Percentiles rank a stretch among this genome's conserved stretches.
These are phyloP conservation scores for Proisotoma minuta DNA, from an alignment of 2,888 invertebrate species.

Conservation along the genomic window DNA sequence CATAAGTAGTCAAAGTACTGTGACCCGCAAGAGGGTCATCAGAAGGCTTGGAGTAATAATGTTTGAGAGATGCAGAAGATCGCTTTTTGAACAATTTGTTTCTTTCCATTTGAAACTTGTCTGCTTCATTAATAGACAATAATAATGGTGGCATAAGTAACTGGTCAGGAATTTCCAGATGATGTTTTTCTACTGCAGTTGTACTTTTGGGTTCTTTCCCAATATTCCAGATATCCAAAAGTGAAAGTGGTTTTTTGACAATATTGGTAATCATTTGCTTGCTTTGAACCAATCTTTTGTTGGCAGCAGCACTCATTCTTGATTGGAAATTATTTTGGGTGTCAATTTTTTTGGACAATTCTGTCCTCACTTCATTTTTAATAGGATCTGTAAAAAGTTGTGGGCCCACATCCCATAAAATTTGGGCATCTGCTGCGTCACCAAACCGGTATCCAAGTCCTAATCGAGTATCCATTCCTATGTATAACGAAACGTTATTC, in stretches of 20 bases:
- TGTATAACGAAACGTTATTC: background rate
- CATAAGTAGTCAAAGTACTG: constrained; percentile 17
- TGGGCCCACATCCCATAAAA: constrained; percentile 47
- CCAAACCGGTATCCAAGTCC: constrained; percentile 47
- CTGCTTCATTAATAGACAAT: background rate
- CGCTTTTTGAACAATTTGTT: constrained; percentile 14
- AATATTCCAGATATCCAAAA: constrained; percentile 9
- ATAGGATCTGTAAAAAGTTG: constrained; percentile 46
- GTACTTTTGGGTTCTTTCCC: background rate
- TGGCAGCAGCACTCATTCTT: background rate
- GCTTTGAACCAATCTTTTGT: constrained; percentile 4
- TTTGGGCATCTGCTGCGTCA: constrained; percentile 45
- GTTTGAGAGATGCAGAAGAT: constrained; percentile 5
- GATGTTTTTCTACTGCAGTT: background rate
- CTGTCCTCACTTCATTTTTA: constrained; percentile 33
- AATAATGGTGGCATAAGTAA: background rate
- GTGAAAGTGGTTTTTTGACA: constrained; percentile 11
- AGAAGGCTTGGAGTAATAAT: constrained; percentile 14
- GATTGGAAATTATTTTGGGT: background rate
- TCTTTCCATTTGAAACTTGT: constrained; percentile 1
- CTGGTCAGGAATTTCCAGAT: constrained; percentile 7
- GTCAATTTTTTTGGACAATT: constrained; percentile 1
- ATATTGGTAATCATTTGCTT: background rate
- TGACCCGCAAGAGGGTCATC: constrained; percentile 13
- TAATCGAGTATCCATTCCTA: constrained; percentile 46